Conservation (phyloP, 1,140 invertebrate genomes). For the Meloidogyne hapla region DNA sequence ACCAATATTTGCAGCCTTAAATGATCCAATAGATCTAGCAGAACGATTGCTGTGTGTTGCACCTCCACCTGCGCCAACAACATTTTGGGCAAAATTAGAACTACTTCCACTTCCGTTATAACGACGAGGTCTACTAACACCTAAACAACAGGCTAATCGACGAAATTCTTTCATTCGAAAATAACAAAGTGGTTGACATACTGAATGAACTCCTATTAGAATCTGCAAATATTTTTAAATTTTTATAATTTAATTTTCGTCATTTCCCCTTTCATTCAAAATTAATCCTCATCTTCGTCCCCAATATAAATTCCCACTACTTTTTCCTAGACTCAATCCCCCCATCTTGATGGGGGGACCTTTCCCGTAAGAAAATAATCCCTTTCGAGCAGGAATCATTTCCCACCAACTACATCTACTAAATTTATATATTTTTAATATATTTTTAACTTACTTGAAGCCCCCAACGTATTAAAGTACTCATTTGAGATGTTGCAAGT, state of each 20-base stretch:
- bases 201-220: slow-evolving; percentile 62
- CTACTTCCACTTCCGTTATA: slow-evolving; percentile 70
- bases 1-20: background rate
- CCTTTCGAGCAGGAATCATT: too few relatives aligned
- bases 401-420: too few relatives aligned
- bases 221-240: slow-evolving; percentile 39
- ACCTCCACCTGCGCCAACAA: background rate
- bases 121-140: slow-evolving; percentile 79
- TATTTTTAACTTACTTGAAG: slow-evolving; percentile 56
- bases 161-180: slow-evolving; percentile 63
- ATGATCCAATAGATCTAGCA: slow-evolving; percentile 2
- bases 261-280: too few relatives aligned
- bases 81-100: slow-evolving; percentile 18
- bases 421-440: too few relatives aligned
- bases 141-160: slow-evolving; percentile 57
- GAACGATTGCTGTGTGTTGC: background rate
- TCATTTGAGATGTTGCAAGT: slow-evolving; percentile 48
- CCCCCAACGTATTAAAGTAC: slow-evolving; percentile 60
- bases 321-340: too few relatives aligned
- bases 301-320: too few relatives aligned
- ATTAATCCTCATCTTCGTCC: too few relatives aligned
- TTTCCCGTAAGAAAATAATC: too few relatives aligned
- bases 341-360: too few relatives aligned
- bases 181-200: slow-evolving; percentile 62
- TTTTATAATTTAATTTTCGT: slow-evolving; percentile 7